Base-by-base conservation (phyloP, 2,113 vertebrate genomes). In the Alethe castanea region DNA sequence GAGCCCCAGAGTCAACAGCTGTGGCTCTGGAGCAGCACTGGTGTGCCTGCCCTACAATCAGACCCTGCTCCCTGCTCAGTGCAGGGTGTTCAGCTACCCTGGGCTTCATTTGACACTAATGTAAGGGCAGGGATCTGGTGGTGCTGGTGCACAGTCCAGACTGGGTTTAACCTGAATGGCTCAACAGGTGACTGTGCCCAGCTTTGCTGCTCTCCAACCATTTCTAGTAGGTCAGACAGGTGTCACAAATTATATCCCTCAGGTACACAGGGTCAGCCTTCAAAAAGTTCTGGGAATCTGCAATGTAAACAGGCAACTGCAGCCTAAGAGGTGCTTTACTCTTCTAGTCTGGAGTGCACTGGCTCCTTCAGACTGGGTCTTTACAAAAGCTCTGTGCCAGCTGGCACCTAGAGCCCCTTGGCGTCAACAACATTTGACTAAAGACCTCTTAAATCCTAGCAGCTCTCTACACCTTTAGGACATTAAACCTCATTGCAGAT, bases 401-500 rank as follows among this genome's bases (percentile, higher is more conserved):
- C 3, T 83, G 79, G 64, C 50, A 72, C 40, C 48, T 36, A 44
- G 53, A 85, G 12, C 9, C 26, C n/a, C 15, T 72, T 48, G 57
- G 65, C 29, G 1, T 38, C 70, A 79, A 52, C 12, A 31, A 9
- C 40, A 61, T 38, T 88, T 86, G 56, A 33, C 57, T 83, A 36
- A 87, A 92, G 71, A 79, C 66, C 28, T 90, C 76, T 73, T 88
- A 90, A 92, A 90, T 80, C 50, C 35, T 50, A 45, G 54, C 36
- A 35, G 19, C 36, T 72, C 67, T 67, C 78, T 56, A 29, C 0
- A 5, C n/a, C 19, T 93, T 87, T 64, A 69, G 61, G 66, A 88
- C 65, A 72, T 45, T 29, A 79, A 94, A 53, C 23, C 18, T 90
- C 74, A 28, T 25, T 40, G 33, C 61, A 85, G 61, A 56, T 40